Conservation (phyloP, 2,113 vertebrate genomes). For the Naja naja region DNA sequence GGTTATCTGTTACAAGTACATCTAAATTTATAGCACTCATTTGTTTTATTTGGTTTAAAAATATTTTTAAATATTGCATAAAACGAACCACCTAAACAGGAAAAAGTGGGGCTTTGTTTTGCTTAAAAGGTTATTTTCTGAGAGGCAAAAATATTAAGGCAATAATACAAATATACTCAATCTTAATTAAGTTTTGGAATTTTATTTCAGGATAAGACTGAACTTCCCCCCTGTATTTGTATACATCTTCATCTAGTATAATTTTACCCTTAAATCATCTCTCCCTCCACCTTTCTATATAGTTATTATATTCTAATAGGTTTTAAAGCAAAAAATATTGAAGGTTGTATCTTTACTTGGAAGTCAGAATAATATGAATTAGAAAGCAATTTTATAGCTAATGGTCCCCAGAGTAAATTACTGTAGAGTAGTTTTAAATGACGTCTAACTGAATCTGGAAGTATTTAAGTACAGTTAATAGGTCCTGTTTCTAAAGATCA, state of each 20-base stretch:
- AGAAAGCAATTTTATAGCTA: background rate
- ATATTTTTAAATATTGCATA: background rate
- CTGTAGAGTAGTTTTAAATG: background rate
- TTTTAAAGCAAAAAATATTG: background rate
- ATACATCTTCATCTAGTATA: background rate
- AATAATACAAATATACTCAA: background rate
- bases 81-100: background rate
- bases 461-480: conserved; percentile 2
- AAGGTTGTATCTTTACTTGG: background rate
- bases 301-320: background rate
- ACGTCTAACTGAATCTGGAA: background rate
- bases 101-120: background rate
- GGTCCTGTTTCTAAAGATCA: background rate
- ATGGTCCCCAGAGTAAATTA: background rate
- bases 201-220: background rate
- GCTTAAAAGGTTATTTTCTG: background rate
- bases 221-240: background rate
- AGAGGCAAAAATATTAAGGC: background rate
- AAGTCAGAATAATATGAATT: background rate
- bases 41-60: background rate
- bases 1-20: background rate
- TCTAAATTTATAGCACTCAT: background rate
- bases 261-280: background rate
- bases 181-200: background rate
- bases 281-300: background rate